Percentiles rank a stretch among this genome's conserved stretches.
Conservation (phyloP, 2,113 vertebrate genomes). For the Plecturocebus donacophilus region DNA sequence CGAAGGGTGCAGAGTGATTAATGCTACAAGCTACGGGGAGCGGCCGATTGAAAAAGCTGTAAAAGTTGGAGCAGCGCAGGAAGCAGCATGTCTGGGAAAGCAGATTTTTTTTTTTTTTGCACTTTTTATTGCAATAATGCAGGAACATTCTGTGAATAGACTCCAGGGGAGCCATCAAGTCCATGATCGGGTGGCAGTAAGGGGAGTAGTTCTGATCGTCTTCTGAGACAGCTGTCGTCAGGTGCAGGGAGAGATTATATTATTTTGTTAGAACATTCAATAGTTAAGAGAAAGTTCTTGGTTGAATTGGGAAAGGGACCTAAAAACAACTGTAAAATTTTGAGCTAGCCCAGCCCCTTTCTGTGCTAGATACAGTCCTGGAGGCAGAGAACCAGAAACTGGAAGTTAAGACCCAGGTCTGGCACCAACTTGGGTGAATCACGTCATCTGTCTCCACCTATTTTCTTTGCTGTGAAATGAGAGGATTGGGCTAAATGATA, state of each 20-base stretch:
- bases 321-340: constrained; percentile 28
- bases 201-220: background rate
- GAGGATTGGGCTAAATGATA: background rate
- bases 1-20: background rate
- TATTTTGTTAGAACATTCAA: background rate
- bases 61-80: constrained; percentile 22
- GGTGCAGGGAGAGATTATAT: background rate
- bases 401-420: background rate
- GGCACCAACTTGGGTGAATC: background rate
- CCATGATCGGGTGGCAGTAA: background rate
- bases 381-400: background rate
- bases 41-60: constrained; percentile 27
- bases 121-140: constrained; percentile 7
- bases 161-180: background rate
- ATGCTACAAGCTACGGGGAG: background rate
- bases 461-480: background rate
- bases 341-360: background rate
- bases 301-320: background rate
- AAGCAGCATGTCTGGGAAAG: background rate
- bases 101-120: background rate
- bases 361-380: background rate
- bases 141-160: constrained; percentile 36
- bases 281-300: constrained; percentile 23
- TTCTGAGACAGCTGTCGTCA: background rate
- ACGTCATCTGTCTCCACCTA: background rate